Evolutionary conservation across 2,797 vertebrate genomes (phyloP).

Genomic region (Glyptemys insculpta): DNA sequence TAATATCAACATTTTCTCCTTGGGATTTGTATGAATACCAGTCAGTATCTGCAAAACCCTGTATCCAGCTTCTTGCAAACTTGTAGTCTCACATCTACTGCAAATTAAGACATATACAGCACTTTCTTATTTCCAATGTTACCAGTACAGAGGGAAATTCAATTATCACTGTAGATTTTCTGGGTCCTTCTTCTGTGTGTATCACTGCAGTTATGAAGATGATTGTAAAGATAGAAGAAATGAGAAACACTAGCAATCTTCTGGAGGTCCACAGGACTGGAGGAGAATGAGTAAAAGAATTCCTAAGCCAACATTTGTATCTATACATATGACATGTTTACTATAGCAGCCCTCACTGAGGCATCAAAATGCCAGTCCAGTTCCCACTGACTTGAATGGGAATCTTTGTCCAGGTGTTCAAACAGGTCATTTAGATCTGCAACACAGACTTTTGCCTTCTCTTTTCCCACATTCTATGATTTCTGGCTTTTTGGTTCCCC

Average conservation of each 20-base stretch:
- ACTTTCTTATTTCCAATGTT: conserved; percentile 29
- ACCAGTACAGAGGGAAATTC: not conserved
- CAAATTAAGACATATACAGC: not conserved
- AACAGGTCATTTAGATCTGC: no score
- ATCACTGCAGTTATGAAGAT: not conserved
- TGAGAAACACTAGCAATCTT: not conserved
- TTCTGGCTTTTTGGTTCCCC: not conserved
- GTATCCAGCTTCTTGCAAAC: not conserved
- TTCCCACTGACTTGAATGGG: no score
- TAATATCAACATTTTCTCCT: conserved; percentile 39
- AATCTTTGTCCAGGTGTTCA: no score
- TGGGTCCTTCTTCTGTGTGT: not conserved
- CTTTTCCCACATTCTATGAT: not conserved
- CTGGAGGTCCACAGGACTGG: not conserved
- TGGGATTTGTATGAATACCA: conserved; percentile 43
- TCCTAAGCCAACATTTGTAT: no score
- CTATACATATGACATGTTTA: no score
- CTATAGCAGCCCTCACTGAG: no score
- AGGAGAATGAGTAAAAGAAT: not conserved
- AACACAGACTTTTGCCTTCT: not conserved
- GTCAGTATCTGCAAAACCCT: conserved; percentile 38
- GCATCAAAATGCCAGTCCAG: no score
- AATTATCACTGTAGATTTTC: not conserved
- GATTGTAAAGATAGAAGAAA: not conserved
- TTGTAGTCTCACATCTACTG: not conserved